phyloP scores from a whole-genome alignment of 2,797 vertebrate genomes.

The Aldrovandia affinis region DNA sequence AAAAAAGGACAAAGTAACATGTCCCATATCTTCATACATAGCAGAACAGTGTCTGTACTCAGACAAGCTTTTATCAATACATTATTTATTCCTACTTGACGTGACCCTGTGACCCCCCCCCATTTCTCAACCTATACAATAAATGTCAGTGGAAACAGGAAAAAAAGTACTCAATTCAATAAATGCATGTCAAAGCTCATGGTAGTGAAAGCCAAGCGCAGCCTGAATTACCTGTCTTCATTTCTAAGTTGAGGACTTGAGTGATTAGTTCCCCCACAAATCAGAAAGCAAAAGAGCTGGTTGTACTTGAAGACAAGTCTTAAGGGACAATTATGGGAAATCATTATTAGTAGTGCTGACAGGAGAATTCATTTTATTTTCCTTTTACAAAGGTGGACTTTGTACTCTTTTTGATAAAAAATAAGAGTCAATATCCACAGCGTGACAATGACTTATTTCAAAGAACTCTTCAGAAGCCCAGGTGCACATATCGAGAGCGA shows the following conservation, averaged over 20 bases:
- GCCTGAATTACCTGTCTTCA: constrained; percentile 1
- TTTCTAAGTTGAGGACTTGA: background rate
- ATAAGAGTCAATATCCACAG: constrained; percentile 53
- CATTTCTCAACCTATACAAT: background rate
- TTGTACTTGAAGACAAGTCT: constrained; percentile 45
- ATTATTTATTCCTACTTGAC: background rate
- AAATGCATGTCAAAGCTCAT: background rate
- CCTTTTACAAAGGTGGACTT: constrained; percentile 60
- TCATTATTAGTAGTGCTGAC: constrained; percentile 59
- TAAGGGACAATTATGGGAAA: constrained; percentile 54
- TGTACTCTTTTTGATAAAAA: constrained; percentile 59
- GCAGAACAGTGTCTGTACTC: background rate
- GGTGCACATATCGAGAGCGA: constrained; percentile 36
- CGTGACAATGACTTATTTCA: constrained; percentile 41
- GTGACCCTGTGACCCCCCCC: no score
- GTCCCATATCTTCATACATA: background rate
- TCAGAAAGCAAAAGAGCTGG: constrained; percentile 34
- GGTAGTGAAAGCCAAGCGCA: constrained; percentile 8
- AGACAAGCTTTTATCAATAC: background rate
- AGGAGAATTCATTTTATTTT: constrained; percentile 56
- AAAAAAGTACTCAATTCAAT: background rate
- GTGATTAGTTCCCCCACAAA: background rate
- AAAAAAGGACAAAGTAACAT: no score
- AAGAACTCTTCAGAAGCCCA: constrained; percentile 55
- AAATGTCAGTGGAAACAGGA: background rate